phyloP scores from a whole-genome alignment of 2,113 vertebrate genomes.

The Aspiorhynchus laticeps region DNA sequence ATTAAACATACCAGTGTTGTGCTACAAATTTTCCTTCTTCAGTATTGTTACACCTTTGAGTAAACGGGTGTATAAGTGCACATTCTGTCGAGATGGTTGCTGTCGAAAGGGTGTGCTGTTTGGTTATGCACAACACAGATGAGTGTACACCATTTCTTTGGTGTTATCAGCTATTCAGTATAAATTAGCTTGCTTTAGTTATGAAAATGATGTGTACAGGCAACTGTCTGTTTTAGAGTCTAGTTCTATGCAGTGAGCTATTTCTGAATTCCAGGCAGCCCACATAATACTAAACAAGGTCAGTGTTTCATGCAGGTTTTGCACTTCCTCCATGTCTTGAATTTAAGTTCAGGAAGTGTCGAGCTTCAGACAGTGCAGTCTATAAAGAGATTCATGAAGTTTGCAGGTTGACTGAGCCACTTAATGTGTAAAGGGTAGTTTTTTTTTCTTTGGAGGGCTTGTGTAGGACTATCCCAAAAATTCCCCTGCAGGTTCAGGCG shows the following conservation, averaged over 20 bases:
- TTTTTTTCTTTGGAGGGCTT: neutral
- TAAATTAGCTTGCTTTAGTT: neutral
- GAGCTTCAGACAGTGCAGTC: neutral
- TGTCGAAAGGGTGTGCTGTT: no score
- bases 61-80: neutral
- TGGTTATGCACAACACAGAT: neutral
- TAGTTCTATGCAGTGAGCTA: neutral
- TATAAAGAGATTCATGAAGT: neutral
- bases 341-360: conserved; percentile 25
- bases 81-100: neutral
- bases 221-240: neutral
- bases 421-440: neutral
- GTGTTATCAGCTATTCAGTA: neutral
- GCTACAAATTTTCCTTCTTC: neutral
- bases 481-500: conserved; percentile 58
- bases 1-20: neutral
- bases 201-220: neutral
- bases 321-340: conserved; percentile 10
- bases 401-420: neutral
- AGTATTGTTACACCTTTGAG: neutral
- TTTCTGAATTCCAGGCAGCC: neutral
- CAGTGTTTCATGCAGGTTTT: neutral
- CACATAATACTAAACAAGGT: neutral
- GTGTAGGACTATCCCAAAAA: conserved; percentile 49
- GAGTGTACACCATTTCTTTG: neutral